phyloP scores from a whole-genome alignment of 2,797 vertebrate genomes.

The Molossus alvarezi region DNA sequence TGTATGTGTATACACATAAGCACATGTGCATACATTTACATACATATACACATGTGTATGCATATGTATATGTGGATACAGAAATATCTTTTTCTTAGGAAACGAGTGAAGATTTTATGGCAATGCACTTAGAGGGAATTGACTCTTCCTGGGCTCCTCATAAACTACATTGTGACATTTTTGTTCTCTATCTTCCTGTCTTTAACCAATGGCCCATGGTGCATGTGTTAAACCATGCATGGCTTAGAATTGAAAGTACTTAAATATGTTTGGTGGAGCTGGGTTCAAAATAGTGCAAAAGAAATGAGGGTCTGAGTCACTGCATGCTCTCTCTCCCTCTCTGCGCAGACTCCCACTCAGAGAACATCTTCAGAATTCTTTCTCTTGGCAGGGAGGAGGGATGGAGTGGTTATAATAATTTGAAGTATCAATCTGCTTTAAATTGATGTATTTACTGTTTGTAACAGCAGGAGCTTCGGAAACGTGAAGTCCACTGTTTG shows the following conservation, averaged over 20 bases:
- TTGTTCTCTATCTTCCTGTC: not conserved
- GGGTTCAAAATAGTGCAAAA: not conserved
- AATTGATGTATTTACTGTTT: not conserved
- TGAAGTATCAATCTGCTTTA: not conserved
- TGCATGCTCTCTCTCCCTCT: not conserved
- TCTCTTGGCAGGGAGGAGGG: not conserved
- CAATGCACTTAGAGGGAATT: not conserved
- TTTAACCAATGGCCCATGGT: not conserved
- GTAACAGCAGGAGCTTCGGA: conserved; percentile 13
- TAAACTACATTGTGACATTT: not conserved
- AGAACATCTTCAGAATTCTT: not conserved
- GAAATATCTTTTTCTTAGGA: not conserved
- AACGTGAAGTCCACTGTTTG: not conserved
- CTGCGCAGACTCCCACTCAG: not conserved
- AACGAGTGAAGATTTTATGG: not conserved
- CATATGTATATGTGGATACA: too few relatives aligned
- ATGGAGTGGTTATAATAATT: not conserved
- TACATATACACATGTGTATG: fast-evolving
- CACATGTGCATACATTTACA: not conserved
- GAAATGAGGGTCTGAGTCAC: not conserved
- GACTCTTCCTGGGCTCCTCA: not conserved
- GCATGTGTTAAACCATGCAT: not conserved
- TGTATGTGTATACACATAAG: fast-evolving
- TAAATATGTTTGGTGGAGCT: not conserved
- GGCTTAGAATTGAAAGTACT: not conserved